A percentile compares a stretch with the other conserved stretches of the same genome.
phyloP scores from a whole-genome alignment of 2,888 invertebrate genomes.

The Aplocera efformata region DNA sequence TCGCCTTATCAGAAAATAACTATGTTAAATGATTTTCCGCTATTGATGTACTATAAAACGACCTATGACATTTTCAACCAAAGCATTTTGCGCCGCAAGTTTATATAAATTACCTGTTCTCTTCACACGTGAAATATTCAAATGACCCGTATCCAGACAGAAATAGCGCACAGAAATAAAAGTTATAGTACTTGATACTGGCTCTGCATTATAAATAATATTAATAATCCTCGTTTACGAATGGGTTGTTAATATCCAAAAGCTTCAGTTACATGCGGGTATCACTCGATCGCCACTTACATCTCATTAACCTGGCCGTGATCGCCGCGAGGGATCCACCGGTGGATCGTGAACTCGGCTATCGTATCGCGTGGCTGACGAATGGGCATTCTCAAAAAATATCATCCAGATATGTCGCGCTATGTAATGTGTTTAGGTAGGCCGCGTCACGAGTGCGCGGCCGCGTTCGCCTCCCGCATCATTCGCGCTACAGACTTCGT shows the following conservation, averaged over 20 bases:
- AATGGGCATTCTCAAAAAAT: slow-evolving; percentile 68
- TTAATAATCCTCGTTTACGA: slow-evolving; percentile 23
- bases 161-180: slow-evolving; percentile 15
- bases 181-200: no score
- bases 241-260: slow-evolving; percentile 34
- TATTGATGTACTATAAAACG: no score
- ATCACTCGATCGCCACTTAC: slow-evolving; percentile 50
- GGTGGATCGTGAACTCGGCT: slow-evolving; percentile 53
- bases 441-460: slow-evolving; percentile 71
- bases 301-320: slow-evolving; percentile 50
- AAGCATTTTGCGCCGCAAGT: no score
- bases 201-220: no score
- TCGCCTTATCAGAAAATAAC: slow-evolving; percentile 49
- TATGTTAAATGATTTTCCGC: no score
- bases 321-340: slow-evolving; percentile 43
- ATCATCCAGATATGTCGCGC: slow-evolving; percentile 57
- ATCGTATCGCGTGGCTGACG: slow-evolving; percentile 61
- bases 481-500: slow-evolving; percentile 70
- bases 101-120: slow-evolving; percentile 20
- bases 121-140: slow-evolving; percentile 11
- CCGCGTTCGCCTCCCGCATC: slow-evolving; percentile 59
- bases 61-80: no score
- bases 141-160: slow-evolving; percentile 12
- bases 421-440: slow-evolving; percentile 56
- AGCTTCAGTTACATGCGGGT: slow-evolving; percentile 39